These are phyloP conservation scores for Tetrapedia diversipes DNA, from an alignment of 2,888 invertebrate genomes.

Conservation along the genomic window DNA sequence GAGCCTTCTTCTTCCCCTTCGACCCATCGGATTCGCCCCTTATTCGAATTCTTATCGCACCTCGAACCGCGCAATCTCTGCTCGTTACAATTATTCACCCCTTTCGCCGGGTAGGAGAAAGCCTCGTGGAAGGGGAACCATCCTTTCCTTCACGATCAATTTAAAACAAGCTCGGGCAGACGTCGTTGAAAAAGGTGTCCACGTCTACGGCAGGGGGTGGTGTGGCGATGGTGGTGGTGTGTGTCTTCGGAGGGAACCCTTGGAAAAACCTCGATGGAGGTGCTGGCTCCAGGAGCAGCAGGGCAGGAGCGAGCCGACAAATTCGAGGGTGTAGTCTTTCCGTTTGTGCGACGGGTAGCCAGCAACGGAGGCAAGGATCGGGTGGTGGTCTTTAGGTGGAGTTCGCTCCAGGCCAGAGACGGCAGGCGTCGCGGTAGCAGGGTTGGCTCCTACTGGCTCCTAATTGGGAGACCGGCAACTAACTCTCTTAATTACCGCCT, in stretches of 20 bases:
- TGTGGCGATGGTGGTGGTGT: too few species aligned
- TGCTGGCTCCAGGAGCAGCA: background rate
- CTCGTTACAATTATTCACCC: slow-evolving; percentile 79
- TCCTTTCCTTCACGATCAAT: slow-evolving; percentile 61
- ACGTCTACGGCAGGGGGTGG: background rate
- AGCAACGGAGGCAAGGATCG: slow-evolving; percentile 65
- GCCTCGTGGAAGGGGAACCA: slow-evolving; percentile 34
- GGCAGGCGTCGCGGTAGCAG: slow-evolving; percentile 72
- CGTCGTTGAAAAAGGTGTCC: background rate
- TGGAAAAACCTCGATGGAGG: background rate
- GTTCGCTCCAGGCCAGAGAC: slow-evolving; percentile 75
- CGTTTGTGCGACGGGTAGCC: slow-evolving; percentile 62
- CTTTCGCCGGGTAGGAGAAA: slow-evolving; percentile 59
- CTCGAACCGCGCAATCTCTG: slow-evolving; percentile 66
- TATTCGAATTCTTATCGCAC: slow-evolving; percentile 74
- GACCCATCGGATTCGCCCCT: slow-evolving; percentile 11
- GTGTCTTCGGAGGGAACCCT: background rate
- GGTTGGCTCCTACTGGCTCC: slow-evolving; percentile 78
- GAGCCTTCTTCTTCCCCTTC: slow-evolving; percentile 40
- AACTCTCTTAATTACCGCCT: slow-evolving; percentile 85
- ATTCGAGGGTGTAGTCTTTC: slow-evolving; percentile 56
- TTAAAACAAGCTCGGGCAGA: slow-evolving; percentile 36
- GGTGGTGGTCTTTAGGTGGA: slow-evolving; percentile 74
- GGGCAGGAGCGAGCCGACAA: slow-evolving; percentile 11
- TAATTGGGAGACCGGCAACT: slow-evolving; percentile 83